phyloP scores from a whole-genome alignment of 2,888 invertebrate species.

The Melitaea athalia region DNA sequence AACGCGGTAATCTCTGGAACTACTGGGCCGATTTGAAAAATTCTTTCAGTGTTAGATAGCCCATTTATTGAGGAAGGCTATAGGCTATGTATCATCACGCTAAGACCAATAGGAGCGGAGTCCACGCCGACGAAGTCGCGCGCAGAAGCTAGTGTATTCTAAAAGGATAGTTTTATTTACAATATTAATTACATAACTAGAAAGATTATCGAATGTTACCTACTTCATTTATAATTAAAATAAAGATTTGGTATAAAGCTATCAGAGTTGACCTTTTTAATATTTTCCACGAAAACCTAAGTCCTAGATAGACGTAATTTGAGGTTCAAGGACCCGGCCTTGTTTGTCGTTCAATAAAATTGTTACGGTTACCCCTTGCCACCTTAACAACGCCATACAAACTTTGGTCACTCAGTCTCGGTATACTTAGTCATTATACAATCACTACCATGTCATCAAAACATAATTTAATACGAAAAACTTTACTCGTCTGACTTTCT shows the following conservation, averaged over 20 bases:
- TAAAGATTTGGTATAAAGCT: slow-evolving; percentile 14
- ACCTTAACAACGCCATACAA: slow-evolving; percentile 38
- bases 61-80: too few species aligned
- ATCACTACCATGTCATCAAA: slow-evolving; percentile 5
- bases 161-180: too few species aligned
- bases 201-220: background rate
- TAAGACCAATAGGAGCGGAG: too few species aligned
- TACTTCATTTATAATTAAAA: background rate
- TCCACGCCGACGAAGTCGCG: too few species aligned
- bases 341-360: slow-evolving; percentile 90
- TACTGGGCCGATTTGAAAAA: too few species aligned
- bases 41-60: too few species aligned
- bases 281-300: slow-evolving; percentile 47
- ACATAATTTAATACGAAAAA: background rate
- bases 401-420: slow-evolving; percentile 30
- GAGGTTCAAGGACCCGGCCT: slow-evolving; percentile 95
- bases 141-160: too few species aligned
- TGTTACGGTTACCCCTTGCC: slow-evolving; percentile 70
- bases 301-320: slow-evolving; percentile 77
- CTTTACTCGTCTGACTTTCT: background rate
- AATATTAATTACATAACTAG: too few species aligned
- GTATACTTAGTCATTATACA: background rate
- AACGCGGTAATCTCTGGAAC: too few species aligned
- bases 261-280: slow-evolving; percentile 52
- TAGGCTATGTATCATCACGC: too few species aligned